phyloP scores from a whole-genome alignment of 2,797 vertebrate genomes.

The Tadarida brasiliensis region DNA sequence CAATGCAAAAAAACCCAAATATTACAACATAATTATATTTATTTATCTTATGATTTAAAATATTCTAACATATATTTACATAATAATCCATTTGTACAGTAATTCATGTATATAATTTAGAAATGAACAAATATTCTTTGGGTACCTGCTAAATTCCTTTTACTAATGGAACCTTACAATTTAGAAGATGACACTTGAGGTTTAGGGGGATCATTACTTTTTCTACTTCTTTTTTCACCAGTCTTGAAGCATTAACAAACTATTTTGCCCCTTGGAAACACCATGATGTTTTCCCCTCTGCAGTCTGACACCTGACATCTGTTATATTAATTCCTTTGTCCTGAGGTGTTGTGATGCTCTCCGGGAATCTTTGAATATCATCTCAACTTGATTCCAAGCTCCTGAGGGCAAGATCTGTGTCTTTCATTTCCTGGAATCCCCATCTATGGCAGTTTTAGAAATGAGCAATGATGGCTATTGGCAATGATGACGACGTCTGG shows the following conservation, averaged over 20 bases:
- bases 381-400: background rate
- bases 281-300: background rate
- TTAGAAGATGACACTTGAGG: background rate
- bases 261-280: background rate
- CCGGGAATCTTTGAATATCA: background rate
- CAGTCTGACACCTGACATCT: fast-evolving
- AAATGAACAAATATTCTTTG: background rate
- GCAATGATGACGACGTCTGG: background rate
- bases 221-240: background rate
- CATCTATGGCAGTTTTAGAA: background rate
- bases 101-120: background rate
- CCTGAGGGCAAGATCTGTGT: background rate
- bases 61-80: background rate
- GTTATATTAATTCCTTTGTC: background rate
- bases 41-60: background rate
- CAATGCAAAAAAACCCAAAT: background rate
- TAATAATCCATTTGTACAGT: background rate
- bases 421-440: background rate
- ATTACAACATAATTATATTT: background rate
- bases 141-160: background rate
- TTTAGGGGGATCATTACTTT: background rate
- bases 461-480: background rate
- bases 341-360: background rate
- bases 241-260: background rate
- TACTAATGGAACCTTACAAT: too few species aligned